Conservation (phyloP, 2,797 vertebrate species). For the Aselliscus stoliczkanus region DNA sequence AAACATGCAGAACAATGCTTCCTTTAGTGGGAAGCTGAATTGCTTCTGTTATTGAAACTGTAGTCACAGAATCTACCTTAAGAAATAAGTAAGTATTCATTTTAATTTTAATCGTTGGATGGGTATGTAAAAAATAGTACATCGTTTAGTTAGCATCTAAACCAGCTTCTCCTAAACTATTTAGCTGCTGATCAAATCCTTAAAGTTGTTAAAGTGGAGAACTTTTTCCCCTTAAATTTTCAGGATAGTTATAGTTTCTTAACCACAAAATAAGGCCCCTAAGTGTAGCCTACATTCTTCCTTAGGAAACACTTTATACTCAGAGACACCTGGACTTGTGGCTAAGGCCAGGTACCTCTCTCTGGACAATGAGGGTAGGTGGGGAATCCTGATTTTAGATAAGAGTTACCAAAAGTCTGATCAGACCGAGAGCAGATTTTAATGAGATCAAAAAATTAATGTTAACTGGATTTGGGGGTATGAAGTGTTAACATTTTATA, state of each 20-base stretch:
- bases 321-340: background rate
- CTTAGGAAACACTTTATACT: background rate
- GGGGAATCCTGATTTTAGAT: background rate
- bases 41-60: background rate
- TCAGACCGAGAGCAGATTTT: background rate
- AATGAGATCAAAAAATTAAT: background rate
- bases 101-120: background rate
- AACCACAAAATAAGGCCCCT: background rate
- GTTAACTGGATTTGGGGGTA: background rate
- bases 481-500: background rate
- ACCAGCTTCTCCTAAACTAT: background rate
- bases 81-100: background rate
- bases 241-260: conserved; percentile 13
- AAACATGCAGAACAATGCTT: background rate
- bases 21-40: background rate
- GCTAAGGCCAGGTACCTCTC: background rate
- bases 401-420: background rate
- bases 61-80: background rate
- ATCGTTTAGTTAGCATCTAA: background rate
- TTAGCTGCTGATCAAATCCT: background rate
- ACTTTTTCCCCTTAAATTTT: background rate
- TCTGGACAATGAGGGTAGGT: background rate
- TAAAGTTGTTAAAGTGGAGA: background rate
- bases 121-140: background rate
- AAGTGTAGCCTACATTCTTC: background rate